Conservation (phyloP, 2,797 vertebrate genomes). For the Chrosomus eos region DNA sequence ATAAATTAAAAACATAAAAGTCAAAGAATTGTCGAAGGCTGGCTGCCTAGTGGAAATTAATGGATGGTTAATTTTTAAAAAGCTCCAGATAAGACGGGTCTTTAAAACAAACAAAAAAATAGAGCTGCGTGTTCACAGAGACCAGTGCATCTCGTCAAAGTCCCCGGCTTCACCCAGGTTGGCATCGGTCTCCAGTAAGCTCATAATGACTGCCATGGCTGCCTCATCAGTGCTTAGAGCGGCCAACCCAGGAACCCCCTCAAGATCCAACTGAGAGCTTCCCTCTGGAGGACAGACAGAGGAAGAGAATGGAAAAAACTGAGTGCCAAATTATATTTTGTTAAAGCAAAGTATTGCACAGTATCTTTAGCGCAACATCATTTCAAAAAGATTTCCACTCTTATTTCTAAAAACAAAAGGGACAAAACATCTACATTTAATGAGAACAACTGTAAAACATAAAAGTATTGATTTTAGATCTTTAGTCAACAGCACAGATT, state of each 20-base stretch:
- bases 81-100: conserved; percentile 36
- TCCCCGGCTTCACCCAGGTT: conserved; percentile 84
- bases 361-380: not conserved
- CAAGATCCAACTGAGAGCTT: conserved; percentile 85
- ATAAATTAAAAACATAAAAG: conserved; percentile 51
- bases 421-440: not conserved
- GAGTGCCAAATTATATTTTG: not conserved
- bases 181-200: conserved; percentile 90
- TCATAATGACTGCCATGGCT: conserved; percentile 91
- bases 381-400: not conserved
- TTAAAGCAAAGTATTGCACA: not conserved
- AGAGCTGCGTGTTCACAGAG: conserved; percentile 75
- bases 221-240: conserved; percentile 84
- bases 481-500: not conserved
- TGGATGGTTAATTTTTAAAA: conserved; percentile 19
- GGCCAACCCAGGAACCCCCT: conserved; percentile 81
- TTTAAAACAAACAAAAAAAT: conserved; percentile 18
- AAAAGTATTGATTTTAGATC: not conserved
- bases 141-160: conserved; percentile 90
- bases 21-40: conserved; percentile 36
- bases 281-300: conserved; percentile 73
- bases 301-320: not conserved
- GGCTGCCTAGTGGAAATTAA: conserved; percentile 40
- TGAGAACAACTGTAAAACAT: not conserved
- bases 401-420: not conserved